These are phyloP conservation scores for Scaptomyza parva DNA, from an alignment of 2,888 invertebrate species.

Conservation along the genomic window DNA sequence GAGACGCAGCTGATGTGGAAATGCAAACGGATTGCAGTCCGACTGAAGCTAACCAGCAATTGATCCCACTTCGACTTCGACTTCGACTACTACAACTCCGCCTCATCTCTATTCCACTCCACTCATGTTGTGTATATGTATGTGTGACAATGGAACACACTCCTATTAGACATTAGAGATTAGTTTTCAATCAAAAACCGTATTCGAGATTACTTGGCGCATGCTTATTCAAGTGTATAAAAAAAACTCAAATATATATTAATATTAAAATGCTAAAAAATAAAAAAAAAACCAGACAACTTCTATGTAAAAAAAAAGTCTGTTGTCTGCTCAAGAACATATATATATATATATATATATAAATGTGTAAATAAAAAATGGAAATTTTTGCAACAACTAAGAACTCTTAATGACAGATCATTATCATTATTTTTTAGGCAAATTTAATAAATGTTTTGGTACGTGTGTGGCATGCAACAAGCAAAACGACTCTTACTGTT, in stretches of 20 bases:
- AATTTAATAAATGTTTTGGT: conserved; percentile 45
- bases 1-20: conserved; percentile 92
- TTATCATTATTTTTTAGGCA: conserved; percentile 26
- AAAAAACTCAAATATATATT: conserved; percentile 24
- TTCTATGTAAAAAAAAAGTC: conserved; percentile 55
- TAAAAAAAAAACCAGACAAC: conserved; percentile 24
- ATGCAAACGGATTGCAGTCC: conserved; percentile 90
- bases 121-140: conserved; percentile 49
- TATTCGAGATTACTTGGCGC: conserved; percentile 43
- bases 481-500: not conserved
- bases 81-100: conserved; percentile 45
- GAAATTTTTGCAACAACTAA: conserved; percentile 59
- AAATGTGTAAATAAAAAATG: conserved; percentile 73
- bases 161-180: conserved; percentile 55
- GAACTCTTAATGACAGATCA: conserved; percentile 3
- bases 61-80: conserved; percentile 76
- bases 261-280: conserved; percentile 30
- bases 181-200: conserved; percentile 36
- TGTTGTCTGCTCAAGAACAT: conserved; percentile 45
- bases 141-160: conserved; percentile 46
- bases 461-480: conserved; percentile 42
- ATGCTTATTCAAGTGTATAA: conserved; percentile 59
- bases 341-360: conserved; percentile 23
- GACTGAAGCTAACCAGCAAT: conserved; percentile 88
- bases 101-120: conserved; percentile 13